Conservation (phyloP, 1,140 invertebrate genomes). For the Sarcophaga bullata region DNA sequence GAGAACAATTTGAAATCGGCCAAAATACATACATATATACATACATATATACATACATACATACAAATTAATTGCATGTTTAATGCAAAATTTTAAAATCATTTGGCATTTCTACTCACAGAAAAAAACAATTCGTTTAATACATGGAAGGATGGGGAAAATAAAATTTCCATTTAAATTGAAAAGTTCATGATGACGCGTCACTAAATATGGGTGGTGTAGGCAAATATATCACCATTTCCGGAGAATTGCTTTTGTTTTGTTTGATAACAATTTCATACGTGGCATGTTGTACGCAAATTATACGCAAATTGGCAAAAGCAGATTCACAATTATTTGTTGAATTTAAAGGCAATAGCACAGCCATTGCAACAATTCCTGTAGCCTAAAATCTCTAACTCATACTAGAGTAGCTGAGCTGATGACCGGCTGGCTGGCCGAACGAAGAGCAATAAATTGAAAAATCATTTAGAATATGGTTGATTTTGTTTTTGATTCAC, state of each 20-base stretch:
- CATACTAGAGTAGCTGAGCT: too few species aligned
- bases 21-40: not conserved
- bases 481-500: not conserved
- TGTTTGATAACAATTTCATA: not conserved
- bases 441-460: constrained; percentile 25
- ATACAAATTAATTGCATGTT: not conserved
- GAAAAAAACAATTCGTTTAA: too few species aligned
- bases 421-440: not conserved
- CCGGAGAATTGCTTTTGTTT: not conserved
- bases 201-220: constrained; percentile 22
- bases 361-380: not conserved
- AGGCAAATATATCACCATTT: not conserved
- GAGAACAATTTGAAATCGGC: not conserved
- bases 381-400: too few species aligned
- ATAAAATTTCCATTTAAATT: constrained; percentile 46
- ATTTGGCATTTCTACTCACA: too few species aligned
- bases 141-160: not conserved
- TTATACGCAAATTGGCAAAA: not conserved
- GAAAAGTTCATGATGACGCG: constrained; percentile 43
- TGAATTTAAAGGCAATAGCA: not conserved
- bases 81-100: too few species aligned
- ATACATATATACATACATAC: not conserved
- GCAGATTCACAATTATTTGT: constrained; percentile 19
- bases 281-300: not conserved
- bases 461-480: constrained; percentile 28